Evolutionary conservation across 2,888 invertebrate species (phyloP), one percentile per base, ranked within the genome.

Genomic region (Chironomus riparius): DNA sequence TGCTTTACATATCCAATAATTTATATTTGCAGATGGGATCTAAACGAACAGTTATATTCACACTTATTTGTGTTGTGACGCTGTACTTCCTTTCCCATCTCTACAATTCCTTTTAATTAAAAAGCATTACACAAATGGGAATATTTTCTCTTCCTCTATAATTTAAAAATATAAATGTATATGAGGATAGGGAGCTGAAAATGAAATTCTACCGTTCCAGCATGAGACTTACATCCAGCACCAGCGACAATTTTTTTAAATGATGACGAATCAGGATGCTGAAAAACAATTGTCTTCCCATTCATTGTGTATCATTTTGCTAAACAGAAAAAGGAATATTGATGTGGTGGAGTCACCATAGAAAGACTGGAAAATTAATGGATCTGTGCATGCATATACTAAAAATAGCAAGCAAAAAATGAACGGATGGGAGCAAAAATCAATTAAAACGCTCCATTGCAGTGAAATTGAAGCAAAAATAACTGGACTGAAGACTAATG

Each of bases 1-100:
- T 65, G 65, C 65, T 24, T 65, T 65, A 65, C 65, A 65, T 38
- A 38, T 65, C 65, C 65, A 65, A 65, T 65, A 65, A 65, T 65
- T 65, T 65, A 65, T 65, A 65, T 65, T 21, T 65, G 22, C 65
- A 65, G 65, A 21, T 65, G 65, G 65, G 65, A 24, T 65, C 65
- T 21, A 24, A 24, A 65, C 24, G 56, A 56, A 56, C 56, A 56
- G 15, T 56, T 56, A 3, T 7, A 18, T 65, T 21, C 24, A 65
- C 65, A 65, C 65, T 65, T 56, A 15, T 56, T 18, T 18, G 6
- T 18, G 18, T 56, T 56, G n/a, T 56, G 56, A 2, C 22, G 13
- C 65, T 13, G 24, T 65, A 21, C 24, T 24, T 65, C 65, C n/a
- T 65, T 65, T 24, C 24, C 65, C 65, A 21, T 38, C 10, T 38